phyloP scores from a whole-genome alignment of 2,888 invertebrate species.

The Erannis defoliaria region DNA sequence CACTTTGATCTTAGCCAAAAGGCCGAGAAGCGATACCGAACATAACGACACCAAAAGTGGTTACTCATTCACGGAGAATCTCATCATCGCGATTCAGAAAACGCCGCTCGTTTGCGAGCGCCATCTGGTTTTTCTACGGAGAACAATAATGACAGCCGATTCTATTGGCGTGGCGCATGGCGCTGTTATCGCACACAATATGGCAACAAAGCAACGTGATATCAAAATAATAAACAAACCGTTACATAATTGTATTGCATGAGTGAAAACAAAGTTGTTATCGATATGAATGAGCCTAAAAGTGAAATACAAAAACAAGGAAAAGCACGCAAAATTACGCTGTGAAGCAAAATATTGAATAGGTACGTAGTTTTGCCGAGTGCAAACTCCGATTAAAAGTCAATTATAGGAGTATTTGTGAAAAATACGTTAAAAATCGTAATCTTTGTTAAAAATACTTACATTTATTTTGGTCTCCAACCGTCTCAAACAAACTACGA shows the following conservation, averaged over 20 bases:
- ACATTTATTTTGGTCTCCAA: too few relatives aligned
- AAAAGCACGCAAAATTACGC: too few relatives aligned
- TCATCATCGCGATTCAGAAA: conserved; percentile 23
- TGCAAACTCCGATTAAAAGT: too few relatives aligned
- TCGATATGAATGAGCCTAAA: conserved; percentile 2
- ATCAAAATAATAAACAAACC: conserved; percentile 19
- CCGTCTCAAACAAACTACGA: too few relatives aligned
- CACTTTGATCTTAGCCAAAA: conserved; percentile 39
- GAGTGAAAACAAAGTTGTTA: neutral
- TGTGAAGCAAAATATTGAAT: too few relatives aligned
- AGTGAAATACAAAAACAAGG: neutral
- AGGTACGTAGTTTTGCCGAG: too few relatives aligned
- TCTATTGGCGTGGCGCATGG: too few relatives aligned
- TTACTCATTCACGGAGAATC: conserved; percentile 5
- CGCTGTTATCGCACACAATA: neutral
- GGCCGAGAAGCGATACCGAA: conserved; percentile 36
- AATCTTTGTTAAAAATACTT: too few relatives aligned
- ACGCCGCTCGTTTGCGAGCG: conserved; percentile 12
- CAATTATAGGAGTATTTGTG: too few relatives aligned
- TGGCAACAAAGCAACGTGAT: neutral
- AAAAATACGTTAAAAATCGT: too few relatives aligned
- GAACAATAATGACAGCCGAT: conserved; percentile 7
- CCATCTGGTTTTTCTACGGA: conserved; percentile 18
- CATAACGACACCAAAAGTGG: neutral
- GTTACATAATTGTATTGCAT: neutral